Evolutionary conservation across 1,140 invertebrate genomes (phyloP), one percentile per base, ranked within the genome.

Genomic region (Sitodiplosis mosellana): DNA sequence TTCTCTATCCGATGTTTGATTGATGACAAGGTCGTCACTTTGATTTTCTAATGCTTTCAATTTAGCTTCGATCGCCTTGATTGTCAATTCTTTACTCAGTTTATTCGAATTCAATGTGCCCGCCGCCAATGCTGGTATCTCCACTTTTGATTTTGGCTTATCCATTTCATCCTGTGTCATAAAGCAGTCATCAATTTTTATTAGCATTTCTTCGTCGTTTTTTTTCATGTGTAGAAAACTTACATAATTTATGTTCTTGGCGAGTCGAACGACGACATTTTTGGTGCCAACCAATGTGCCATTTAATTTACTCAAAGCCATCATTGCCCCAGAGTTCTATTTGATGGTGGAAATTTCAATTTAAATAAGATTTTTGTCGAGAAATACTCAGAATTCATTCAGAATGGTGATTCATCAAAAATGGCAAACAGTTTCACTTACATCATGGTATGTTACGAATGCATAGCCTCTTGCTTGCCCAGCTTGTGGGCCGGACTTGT

Each of bases 391-490:
- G 5, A 36, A 18, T 3, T n/a, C 33, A 17, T 61, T 57, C 10
- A 55, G 56, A 58, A 55, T 8, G 55, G 53, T 41, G 61, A 46
- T 20, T 33, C 18, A 15, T 27, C 15, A 12, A 12, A 48, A 33
- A 43, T 22, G 44, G 17, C 12, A 14, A 22, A n/a, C 18, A 6
- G 6, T 48, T 21, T 10, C 2, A 45, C 53, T 53, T 47, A 56
- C 64, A 0, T 59, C 69, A 55, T 77, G 73, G 58, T 83, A 94
- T 0, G 87, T 92, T 20, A 90, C 83, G 68, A 94, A 94, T 33
- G 87, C 88, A 64, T 92, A 94, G n/a, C 90, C 89, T 53, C 87
- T 69, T 1, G 89, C 84, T 61, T 87, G 84, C 40, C 88, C 89
- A 56, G 79, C 77, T 56, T 85, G 76, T 45, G 87, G 84, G 47